A percentile compares a stretch with the other conserved stretches of the same genome.
These are phyloP conservation scores for Mimas tiliae DNA, from an alignment of 2,888 invertebrate genomes.

Conservation along the genomic window DNA sequence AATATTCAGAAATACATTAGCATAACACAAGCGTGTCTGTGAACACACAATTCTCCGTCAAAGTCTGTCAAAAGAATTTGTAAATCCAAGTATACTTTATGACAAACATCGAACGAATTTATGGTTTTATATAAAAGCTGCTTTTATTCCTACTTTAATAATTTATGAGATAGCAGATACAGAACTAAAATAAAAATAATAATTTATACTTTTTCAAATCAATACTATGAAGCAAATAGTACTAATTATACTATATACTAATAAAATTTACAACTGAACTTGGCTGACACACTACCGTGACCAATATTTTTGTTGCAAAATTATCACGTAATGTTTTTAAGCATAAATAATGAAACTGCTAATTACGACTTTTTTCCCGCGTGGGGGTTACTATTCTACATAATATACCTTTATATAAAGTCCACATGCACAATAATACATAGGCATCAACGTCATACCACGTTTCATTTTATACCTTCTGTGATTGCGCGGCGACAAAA, in stretches of 20 bases:
- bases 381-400: neutral
- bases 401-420: neutral
- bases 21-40: constrained; percentile 46
- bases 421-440: constrained; percentile 10
- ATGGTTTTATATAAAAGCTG: neutral
- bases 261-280: too few species aligned
- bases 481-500: neutral
- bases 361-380: neutral
- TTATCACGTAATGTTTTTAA: too few species aligned
- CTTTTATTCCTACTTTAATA: neutral
- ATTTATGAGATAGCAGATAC: constrained; percentile 18
- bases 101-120: constrained; percentile 13
- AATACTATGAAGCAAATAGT: too few species aligned
- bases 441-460: constrained; percentile 34
- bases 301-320: too few species aligned
- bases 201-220: too few species aligned
- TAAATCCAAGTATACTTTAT: neutral
- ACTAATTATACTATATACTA: too few species aligned
- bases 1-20: constrained; percentile 35
- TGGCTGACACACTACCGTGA: too few species aligned
- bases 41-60: constrained; percentile 30
- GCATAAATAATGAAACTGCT: too few species aligned
- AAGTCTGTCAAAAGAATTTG: constrained; percentile 13
- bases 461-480: constrained; percentile 41
- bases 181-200: neutral